A percentile compares a stretch with the other conserved stretches of the same genome.
These are phyloP conservation scores for Cremastinae sp. DNA, from an alignment of 2,888 invertebrate species.

Conservation along the genomic window DNA sequence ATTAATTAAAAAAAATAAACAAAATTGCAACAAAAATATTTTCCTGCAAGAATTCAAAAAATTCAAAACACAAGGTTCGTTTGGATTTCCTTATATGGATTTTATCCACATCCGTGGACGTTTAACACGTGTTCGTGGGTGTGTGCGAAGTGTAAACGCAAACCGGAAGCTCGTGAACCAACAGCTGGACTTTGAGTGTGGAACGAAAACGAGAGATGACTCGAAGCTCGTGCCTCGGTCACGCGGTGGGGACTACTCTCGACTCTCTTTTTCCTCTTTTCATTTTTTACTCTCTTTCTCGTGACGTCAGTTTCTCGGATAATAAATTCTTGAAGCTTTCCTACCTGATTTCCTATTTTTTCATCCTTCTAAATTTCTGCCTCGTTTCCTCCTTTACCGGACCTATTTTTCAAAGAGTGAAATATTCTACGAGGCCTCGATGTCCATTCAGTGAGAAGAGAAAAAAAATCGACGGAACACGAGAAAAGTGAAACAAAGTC, in stretches of 20 bases:
- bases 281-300: slow-evolving; percentile 37
- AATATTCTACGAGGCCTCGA: slow-evolving; percentile 30
- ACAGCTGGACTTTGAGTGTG: slow-evolving; percentile 41
- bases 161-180: slow-evolving; percentile 45
- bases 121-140: neutral
- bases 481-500: slow-evolving; percentile 3
- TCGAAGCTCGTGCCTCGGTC: slow-evolving; percentile 53
- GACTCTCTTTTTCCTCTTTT: too few species aligned
- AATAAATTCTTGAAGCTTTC: slow-evolving; percentile 30
- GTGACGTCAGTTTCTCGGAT: slow-evolving; percentile 60
- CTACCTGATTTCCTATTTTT: too few species aligned
- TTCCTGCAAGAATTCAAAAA: too few species aligned
- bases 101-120: neutral
- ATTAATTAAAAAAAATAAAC: too few species aligned
- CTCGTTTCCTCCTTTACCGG: too few species aligned
- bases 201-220: slow-evolving; percentile 27
- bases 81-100: too few species aligned
- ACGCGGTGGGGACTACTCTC: slow-evolving; percentile 51
- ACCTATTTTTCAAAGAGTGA: slow-evolving; percentile 12
- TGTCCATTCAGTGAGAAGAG: slow-evolving; percentile 5
- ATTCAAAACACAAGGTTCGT: too few species aligned
- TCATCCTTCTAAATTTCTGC: too few species aligned
- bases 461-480: neutral
- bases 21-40: too few species aligned
- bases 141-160: slow-evolving; percentile 1